Evolutionary conservation across 2,797 vertebrate species (phyloP).

Genomic region (Halcyon chelicuti): DNA sequence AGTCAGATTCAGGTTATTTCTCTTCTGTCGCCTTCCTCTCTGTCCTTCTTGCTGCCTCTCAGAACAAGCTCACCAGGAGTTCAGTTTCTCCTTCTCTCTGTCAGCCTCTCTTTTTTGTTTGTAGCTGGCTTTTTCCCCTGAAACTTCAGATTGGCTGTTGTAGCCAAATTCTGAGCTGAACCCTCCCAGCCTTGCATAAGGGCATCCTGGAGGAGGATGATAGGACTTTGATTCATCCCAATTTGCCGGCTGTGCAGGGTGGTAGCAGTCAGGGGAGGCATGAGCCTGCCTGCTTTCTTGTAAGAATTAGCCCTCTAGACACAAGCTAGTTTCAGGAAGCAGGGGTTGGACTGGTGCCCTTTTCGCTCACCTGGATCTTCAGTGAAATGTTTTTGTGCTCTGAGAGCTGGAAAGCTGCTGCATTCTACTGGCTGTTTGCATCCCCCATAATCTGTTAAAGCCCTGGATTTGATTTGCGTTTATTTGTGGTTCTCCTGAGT

Average conservation of each 20-base stretch:
- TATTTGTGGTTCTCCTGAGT: constrained; percentile 7
- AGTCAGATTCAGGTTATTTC: neutral
- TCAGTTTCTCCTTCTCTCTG: neutral
- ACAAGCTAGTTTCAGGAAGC: constrained; percentile 52
- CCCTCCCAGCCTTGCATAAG: constrained; percentile 20
- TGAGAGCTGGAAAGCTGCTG: neutral
- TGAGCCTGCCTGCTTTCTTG: constrained; percentile 57
- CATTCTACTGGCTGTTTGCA: neutral
- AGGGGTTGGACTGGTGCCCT: constrained; percentile 20
- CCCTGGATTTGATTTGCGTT: neutral
- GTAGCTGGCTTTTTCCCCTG: neutral
- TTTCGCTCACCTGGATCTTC: constrained; percentile 30
- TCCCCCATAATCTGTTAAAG: constrained; percentile 6
- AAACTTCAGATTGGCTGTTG: constrained; percentile 12
- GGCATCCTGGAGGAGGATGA: constrained; percentile 53
- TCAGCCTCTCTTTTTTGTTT: constrained; percentile 3
- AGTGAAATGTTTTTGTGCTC: neutral
- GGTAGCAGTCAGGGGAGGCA: constrained; percentile 41
- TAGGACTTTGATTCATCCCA: constrained; percentile 42
- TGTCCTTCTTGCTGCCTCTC: neutral
- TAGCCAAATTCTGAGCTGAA: constrained; percentile 7
- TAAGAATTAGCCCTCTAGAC: constrained; percentile 62
- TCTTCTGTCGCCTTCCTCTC: neutral
- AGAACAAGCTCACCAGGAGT: neutral
- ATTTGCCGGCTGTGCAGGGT: neutral